These are phyloP conservation scores for Gobio occitaniae DNA, from an alignment of 2,797 vertebrate genomes.

Conservation along the genomic window DNA sequence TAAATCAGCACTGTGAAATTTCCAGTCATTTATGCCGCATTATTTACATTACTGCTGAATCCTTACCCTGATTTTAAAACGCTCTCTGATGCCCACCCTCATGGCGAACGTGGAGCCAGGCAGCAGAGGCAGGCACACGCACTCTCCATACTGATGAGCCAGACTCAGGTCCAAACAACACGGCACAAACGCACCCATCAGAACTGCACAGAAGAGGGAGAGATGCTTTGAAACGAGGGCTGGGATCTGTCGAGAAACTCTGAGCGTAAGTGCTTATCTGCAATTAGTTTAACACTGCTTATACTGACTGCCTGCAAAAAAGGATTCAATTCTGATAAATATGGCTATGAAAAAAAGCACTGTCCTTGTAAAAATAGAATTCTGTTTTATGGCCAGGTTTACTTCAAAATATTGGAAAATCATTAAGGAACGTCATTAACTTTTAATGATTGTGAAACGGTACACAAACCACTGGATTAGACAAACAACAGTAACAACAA, in stretches of 20 bases:
- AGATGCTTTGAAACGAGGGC: background rate
- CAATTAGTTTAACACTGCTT: background rate
- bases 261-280: background rate
- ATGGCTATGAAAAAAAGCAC: background rate
- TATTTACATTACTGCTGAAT: background rate
- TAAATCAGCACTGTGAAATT: background rate
- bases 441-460: background rate
- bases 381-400: background rate
- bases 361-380: background rate
- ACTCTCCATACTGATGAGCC: slow-evolving; percentile 84
- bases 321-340: background rate
- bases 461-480: background rate
- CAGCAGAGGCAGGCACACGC: slow-evolving; percentile 82
- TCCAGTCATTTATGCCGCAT: too few species aligned
- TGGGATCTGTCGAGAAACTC: background rate
- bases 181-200: slow-evolving; percentile 77
- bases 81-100: slow-evolving; percentile 85
- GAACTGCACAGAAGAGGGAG: slow-evolving; percentile 70
- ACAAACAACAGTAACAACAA: background rate
- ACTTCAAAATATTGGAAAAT: background rate
- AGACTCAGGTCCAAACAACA: slow-evolving; percentile 83
- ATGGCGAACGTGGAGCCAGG: slow-evolving; percentile 85
- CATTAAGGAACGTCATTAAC: slow-evolving; percentile 9
- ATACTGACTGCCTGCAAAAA: background rate
- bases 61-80: slow-evolving; percentile 86